Evolutionary conservation across 2,888 invertebrate genomes (phyloP), one percentile per base, ranked within the genome.

Genomic region (Caenorhabditis panamensis): DNA sequence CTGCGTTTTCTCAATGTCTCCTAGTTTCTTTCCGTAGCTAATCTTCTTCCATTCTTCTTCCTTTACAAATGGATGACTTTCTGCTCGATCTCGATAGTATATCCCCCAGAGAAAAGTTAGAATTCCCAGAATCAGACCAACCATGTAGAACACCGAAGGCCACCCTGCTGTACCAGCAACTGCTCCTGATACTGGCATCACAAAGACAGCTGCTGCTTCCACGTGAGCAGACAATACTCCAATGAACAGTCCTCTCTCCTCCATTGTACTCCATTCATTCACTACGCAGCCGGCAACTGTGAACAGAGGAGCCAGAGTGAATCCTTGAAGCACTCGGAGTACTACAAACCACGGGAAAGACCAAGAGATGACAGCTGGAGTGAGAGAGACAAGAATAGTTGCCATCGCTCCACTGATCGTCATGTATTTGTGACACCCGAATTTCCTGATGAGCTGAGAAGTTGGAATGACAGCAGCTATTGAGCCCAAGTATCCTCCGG

Each of bases 131-230:
- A 87, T 69, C 4, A 71, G 49, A 1, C 84, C 86, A 68, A 86
- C 85, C 20, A 85, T 53, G 44, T 84, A 88, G 77, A 87, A 86
- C 1, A 87, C 86, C 56, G 73, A 75, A 9, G 86, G 86, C 88
- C 88, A 88, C 18, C 86, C 84, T n/a, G 85, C 86, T 86, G 37
- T 62, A 3, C 76, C 67, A 3, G 83, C 82, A 9, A 87, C 24
- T 0, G 82, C 66, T 22, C 87, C 88, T 8, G 85, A 69, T n/a
- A 87, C 64, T 0, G 88, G 88, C 84, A 87, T 86, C 3, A 86
- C 79, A 59, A 88, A 83, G 11, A 87, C 84, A 11, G 85, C 82
- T 1, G 85, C 84, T 18, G 87, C 37, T 54, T 88, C 87, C 2
- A 88, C 79, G 49, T 87, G 84, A 24, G 84, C 86, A 20, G 79